Base-by-base conservation (phyloP, 2,797 vertebrate species). In the Esox lucius region DNA sequence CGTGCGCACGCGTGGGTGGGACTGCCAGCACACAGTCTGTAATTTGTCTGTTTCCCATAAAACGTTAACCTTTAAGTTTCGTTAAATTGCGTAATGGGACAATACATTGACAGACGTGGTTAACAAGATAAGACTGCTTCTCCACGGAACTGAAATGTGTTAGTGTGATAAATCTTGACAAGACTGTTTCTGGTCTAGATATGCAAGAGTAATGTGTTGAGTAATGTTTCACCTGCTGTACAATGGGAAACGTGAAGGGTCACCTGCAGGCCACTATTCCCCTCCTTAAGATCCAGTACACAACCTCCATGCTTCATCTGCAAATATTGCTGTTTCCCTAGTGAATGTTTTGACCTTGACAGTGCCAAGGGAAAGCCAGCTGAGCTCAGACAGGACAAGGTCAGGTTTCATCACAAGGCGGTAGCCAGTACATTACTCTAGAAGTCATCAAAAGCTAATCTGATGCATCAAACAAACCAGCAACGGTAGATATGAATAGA, bases 21-120 rank as follows among this genome's bases (percentile, higher is more conserved):
- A 24, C 31, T 15, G 49, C 8, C 48, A 22, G 24, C 64, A 48
- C 13, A 15, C 61, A 71, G 53, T 56, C n/a, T 39, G 65, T 84
- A 79, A 91, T 93, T 92, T 93, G 90, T 87, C 87, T 89, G 42
- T 92, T 95, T 94, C 94, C 89, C 92, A 94, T 94, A 92, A 90
- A 93, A 83, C 89, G 89, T 92, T 4, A 90, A 88, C 91, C 91
- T 91, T 74, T 85, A 35, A 74, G 85, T 87, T 85, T 86, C 5
- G 81, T 82, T 74, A 85, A 88, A 88, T 72, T 68, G 72, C 65
- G 61, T 7, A 82, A 77, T 75, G 75, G 74, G 69, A 71, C 62
- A 70, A 73, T 75, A 83, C 82, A 83, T 78, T 74, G 35, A 79
- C 46, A 70, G 24, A 19, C 26, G 48, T 3, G 56, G 28, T 70